Evolutionary conservation across 1,140 invertebrate species (phyloP), one percentile per base, ranked within the genome.

Genomic region (Diorhabda sublineata): DNA sequence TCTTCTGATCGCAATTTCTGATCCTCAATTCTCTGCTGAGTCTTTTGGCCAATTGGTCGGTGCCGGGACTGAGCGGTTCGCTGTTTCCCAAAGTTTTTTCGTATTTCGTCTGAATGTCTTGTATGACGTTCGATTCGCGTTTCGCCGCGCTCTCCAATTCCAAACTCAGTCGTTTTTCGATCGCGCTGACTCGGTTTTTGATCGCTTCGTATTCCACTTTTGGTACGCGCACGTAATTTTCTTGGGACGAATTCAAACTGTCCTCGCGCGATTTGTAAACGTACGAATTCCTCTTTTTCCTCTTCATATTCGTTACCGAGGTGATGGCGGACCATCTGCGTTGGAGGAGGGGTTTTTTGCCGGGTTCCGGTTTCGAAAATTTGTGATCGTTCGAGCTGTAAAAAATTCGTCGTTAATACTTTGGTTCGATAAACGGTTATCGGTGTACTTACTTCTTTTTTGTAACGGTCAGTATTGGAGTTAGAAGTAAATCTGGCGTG

Each of bases 141-240:
- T 45, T 69, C 56, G 75, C 62, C 71, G 78, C 85, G 61, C 83
- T 85, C 56, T 85, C 85, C 67, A 91, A 87, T 77, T 91, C 90
- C 76, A 88, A 83, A 4, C 88, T 90, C 59, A 92, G 84, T 72
- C 87, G 82, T 47, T 85, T 85, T 76, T 92, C 90, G 66, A 91
- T 90, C 2, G 86, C 87, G 2, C 86, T 87, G 9, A 92, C 87
- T 78, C 89, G 82, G 75, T 85, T 89, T 79, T 91, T 89, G 57
- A 91, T 91, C 72, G 88, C 88, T 79, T 91, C 89, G 71, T 90
- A 91, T 78, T 91, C 89, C 63, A 84, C 87, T 80, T 90, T 91
- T 9, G 87, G 85, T 73, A 90, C 87, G 70, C 84, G 83, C 3
- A 91, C 87, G 74, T 88, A 91, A 45, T 83, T 81, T 61, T 85